Evolutionary conservation across 1,140 invertebrate species (phyloP).

Genomic region (Psilanteris sp.): DNA sequence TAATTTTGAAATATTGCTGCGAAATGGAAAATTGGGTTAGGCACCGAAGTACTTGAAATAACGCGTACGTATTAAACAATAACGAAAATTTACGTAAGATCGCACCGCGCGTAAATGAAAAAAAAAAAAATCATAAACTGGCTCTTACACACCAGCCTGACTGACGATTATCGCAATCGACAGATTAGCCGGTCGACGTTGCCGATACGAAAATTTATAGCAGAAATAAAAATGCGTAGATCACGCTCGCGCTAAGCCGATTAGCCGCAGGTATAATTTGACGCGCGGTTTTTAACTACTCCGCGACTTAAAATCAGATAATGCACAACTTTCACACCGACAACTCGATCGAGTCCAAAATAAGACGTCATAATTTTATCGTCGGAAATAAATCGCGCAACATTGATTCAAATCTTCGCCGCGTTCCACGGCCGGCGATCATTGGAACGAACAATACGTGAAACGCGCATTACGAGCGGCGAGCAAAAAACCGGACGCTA

Average conservation of each 20-base stretch:
- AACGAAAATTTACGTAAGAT: no score
- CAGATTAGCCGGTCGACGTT: constrained; percentile 15
- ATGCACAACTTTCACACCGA: constrained; percentile 20
- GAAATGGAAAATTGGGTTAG: no score
- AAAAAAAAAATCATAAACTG: constrained; percentile 12
- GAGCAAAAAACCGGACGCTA: constrained; percentile 9
- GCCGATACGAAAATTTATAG: constrained; percentile 8
- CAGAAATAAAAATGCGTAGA: constrained; percentile 28
- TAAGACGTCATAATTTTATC: constrained; percentile 22
- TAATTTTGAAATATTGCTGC: no score
- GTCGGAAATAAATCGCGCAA: constrained; percentile 4
- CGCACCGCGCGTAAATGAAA: no score
- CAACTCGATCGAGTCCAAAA: constrained; percentile 3
- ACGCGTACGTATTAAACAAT: no score
- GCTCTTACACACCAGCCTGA: constrained; percentile 6
- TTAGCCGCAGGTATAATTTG: constrained; percentile 36
- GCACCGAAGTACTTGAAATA: no score
- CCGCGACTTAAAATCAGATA: constrained; percentile 23
- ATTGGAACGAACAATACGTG: constrained; percentile 12
- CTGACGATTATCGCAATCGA: constrained; percentile 13
- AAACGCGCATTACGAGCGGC: neutral
- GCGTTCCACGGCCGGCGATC: constrained; percentile 8
- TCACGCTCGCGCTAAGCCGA: constrained; percentile 32
- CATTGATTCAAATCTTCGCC: constrained; percentile 3
- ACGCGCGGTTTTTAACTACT: constrained; percentile 24